These are phyloP conservation scores for Onychostruthus taczanowskii DNA, from an alignment of 2,113 vertebrate genomes.

Conservation along the genomic window DNA sequence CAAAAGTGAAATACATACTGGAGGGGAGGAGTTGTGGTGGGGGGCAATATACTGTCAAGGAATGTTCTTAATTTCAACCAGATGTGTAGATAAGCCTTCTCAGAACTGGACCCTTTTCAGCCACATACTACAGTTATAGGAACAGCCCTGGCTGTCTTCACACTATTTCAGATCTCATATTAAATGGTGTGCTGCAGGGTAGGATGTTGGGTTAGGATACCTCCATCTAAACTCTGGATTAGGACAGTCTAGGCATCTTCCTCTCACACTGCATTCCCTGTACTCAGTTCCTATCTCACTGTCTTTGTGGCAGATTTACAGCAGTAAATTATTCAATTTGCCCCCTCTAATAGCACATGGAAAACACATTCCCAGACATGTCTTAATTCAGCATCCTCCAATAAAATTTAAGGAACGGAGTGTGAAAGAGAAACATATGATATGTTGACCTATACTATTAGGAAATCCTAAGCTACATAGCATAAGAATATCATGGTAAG, in stretches of 20 bases:
- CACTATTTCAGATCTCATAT: background rate
- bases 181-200: background rate
- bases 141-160: background rate
- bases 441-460: background rate
- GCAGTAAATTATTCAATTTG: background rate
- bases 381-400: background rate
- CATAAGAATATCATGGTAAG: background rate
- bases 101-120: background rate
- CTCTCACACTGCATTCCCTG: background rate
- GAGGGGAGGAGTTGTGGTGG: background rate
- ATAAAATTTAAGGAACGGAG: background rate
- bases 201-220: background rate
- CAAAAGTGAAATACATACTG: background rate
- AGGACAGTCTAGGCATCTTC: background rate
- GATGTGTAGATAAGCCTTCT: background rate
- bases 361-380: background rate
- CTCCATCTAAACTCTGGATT: background rate
- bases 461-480: background rate
- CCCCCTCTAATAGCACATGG: background rate
- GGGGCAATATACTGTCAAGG: background rate
- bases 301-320: background rate
- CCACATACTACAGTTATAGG: background rate
- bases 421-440: background rate
- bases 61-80: background rate
- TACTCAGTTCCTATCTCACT: background rate